Conservation (phyloP, 2,113 vertebrate genomes). For the Dipodomys spectabilis region DNA sequence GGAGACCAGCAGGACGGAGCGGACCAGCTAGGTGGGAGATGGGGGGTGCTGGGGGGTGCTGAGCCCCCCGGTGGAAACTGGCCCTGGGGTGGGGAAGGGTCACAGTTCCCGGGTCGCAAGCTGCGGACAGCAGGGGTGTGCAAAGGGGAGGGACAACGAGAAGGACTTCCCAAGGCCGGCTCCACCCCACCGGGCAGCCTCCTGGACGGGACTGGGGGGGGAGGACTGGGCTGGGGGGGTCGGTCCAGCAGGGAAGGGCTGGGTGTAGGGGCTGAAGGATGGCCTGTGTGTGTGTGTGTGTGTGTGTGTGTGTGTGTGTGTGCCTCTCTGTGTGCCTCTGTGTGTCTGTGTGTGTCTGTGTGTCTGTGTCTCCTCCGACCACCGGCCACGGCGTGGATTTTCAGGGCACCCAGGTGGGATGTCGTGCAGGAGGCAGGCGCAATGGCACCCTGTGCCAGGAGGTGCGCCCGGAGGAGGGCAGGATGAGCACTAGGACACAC, state of each 20-base stretch:
- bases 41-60: no score
- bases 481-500: neutral
- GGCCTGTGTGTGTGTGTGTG: no score
- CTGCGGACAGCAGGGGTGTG: neutral
- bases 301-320: no score
- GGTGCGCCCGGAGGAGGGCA: neutral
- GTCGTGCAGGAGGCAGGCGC: neutral
- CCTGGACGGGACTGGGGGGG: neutral
- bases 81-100: no score
- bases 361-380: neutral
- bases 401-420: no score
- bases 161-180: neutral
- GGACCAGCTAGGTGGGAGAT: no score
- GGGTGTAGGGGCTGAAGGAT: no score
- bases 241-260: neutral
- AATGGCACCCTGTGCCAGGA: neutral
- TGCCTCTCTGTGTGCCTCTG: no score
- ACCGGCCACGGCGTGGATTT: neutral
- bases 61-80: neutral
- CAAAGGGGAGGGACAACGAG: neutral
- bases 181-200: neutral
- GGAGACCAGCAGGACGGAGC: no score
- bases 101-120: no score
- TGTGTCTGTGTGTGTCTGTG: no score
- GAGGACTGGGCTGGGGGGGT: neutral